Evolutionary conservation across 2,113 vertebrate genomes (phyloP), one percentile per base, ranked within the genome.

Genomic region (Crotalus tigris): DNA sequence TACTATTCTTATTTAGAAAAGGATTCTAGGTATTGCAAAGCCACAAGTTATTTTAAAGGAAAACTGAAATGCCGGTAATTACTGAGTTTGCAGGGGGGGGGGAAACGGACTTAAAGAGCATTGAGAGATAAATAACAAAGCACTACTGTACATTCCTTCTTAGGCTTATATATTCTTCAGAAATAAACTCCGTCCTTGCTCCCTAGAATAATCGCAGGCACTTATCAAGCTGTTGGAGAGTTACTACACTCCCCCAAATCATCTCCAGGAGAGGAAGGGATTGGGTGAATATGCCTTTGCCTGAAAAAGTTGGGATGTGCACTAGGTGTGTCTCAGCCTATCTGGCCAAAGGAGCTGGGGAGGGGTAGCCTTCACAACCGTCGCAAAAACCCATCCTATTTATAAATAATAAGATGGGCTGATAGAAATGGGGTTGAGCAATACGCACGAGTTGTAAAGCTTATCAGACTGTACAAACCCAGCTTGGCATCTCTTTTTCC

Each of bases 401-500:
- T 81, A 5, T 39, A 33, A 81, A 39, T 15, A 21, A 81, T 7
- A 23, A 44, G 33, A 21, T 21, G 33, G 17, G 5, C 17, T 81
- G 75, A 81, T 21, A 81, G 17, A 81, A 33, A 10, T 81, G 33
- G 33, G 39, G 17, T 44, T 81, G 75, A 44, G 8, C 39, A 81
- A 44, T 44, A 44, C 21, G 33, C 17, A 81, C 4, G 75, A 81
- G 33, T 81, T 44, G 75, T 44, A 44, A 81, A 17, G 44, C 33
- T 44, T 81, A 44, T 17, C 33, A 44, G 17, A 39, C 33, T n/a
- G 64, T 21, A 81, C 75, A 81, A 81, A 81, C 75, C 33, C 19
- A 81, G 33, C 75, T 81, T 44, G 75, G 75, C 39, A 8, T 96
- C 69, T 94, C 85, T 96, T 46, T 46, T 96, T 97, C 2, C 96